A percentile compares a stretch with the other conserved stretches of the same genome.
phyloP scores from a whole-genome alignment of 2,797 vertebrate species.

The Spondyliosoma cantharus region DNA sequence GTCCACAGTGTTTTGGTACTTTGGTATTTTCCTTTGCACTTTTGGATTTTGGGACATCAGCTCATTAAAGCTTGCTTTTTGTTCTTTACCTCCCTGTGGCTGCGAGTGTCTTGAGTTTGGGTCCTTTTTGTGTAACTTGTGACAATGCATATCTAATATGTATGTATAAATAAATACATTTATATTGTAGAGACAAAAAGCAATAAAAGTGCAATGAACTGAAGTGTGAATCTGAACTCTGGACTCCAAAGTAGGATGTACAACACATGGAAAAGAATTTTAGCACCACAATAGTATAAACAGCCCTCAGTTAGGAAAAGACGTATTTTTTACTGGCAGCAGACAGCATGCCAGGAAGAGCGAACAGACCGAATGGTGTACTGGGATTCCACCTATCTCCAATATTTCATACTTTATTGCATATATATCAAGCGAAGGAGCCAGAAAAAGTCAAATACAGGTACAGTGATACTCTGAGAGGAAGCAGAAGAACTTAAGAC shows the following conservation, averaged over 20 bases:
- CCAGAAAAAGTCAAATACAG: slow-evolving; percentile 16
- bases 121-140: too few species aligned
- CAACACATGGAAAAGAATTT: slow-evolving; percentile 23
- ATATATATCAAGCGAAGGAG: slow-evolving; percentile 25
- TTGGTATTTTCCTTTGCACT: too few species aligned
- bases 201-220: background rate
- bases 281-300: background rate
- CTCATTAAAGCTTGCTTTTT: too few species aligned
- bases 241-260: background rate
- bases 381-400: slow-evolving; percentile 14
- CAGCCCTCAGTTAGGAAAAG: slow-evolving; percentile 16
- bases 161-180: background rate
- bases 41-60: too few species aligned
- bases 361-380: slow-evolving; percentile 9
- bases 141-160: too few species aligned
- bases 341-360: slow-evolving; percentile 7
- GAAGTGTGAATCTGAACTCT: background rate
- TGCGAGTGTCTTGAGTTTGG: too few species aligned
- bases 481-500: slow-evolving; percentile 14
- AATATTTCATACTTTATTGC: slow-evolving; percentile 25
- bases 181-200: background rate
- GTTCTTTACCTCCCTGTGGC: too few species aligned
- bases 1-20: too few species aligned
- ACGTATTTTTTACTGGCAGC: slow-evolving; percentile 15
- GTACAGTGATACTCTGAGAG: slow-evolving; percentile 19